phyloP scores from a whole-genome alignment of 2,113 vertebrate species.

The Oreotrochilus melanogaster region DNA sequence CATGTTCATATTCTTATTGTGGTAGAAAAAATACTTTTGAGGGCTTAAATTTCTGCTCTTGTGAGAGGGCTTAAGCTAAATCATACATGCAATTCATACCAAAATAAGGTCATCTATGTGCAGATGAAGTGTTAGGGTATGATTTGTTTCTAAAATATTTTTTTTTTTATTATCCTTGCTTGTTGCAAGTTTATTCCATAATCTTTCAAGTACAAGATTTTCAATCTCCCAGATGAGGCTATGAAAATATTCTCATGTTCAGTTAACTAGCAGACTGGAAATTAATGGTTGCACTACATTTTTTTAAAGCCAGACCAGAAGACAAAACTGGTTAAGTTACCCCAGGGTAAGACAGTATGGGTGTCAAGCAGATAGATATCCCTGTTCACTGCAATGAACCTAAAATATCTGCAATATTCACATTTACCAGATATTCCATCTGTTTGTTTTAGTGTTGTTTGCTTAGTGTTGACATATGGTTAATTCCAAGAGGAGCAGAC shows the following conservation, averaged over 20 bases:
- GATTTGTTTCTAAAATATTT: background rate
- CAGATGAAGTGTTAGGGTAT: background rate
- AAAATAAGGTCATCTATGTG: background rate
- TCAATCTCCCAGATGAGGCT: background rate
- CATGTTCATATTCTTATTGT: background rate
- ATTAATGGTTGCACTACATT: background rate
- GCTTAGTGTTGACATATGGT: background rate
- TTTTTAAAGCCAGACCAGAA: background rate
- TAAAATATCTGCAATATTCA: background rate
- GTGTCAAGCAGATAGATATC: background rate
- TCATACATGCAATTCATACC: background rate
- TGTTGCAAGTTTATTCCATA: background rate
- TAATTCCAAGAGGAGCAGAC: background rate
- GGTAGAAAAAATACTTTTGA: background rate
- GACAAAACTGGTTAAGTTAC: background rate
- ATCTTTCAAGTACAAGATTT: background rate
- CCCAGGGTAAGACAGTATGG: rapidly evolving
- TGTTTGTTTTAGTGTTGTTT: background rate
- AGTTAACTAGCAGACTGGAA: background rate
- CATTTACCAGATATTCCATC: background rate
- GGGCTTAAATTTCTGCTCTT: background rate
- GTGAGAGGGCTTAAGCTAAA: background rate
- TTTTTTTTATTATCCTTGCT: background rate
- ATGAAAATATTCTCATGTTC: background rate
- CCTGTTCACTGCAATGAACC: background rate